Conservation (phyloP, 2,888 invertebrate genomes). For the Thereva nobilitata region DNA sequence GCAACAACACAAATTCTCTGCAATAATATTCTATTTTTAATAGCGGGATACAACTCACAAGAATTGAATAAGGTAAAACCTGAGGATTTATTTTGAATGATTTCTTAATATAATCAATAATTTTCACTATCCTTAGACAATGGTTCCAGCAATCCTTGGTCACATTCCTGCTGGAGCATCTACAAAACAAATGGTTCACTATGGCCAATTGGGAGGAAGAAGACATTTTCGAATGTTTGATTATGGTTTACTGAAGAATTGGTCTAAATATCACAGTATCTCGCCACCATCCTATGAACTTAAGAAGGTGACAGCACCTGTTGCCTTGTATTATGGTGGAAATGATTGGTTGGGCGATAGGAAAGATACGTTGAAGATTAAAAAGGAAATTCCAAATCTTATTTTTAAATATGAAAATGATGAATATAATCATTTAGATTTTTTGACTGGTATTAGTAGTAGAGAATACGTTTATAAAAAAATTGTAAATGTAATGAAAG, state of each 20-base stretch:
- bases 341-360: constrained; percentile 64
- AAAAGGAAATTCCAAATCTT: constrained; percentile 30
- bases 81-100: constrained; percentile 9
- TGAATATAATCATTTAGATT: constrained; percentile 65
- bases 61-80: constrained; percentile 61
- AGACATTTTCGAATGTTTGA: constrained; percentile 61
- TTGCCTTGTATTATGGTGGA: constrained; percentile 64
- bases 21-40: constrained; percentile 64
- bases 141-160: constrained; percentile 62
- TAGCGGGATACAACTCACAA: constrained; percentile 64
- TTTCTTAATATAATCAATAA: neutral
- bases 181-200: constrained; percentile 67
- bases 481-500: constrained; percentile 60
- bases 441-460: constrained; percentile 64
- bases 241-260: constrained; percentile 59
- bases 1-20: constrained; percentile 63
- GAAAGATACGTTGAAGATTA: constrained; percentile 56
- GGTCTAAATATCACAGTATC: constrained; percentile 58
- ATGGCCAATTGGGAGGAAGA: constrained; percentile 60
- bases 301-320: constrained; percentile 60
- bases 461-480: constrained; percentile 62
- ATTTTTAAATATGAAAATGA: constrained; percentile 56
- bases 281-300: constrained; percentile 63
- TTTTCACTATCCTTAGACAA: neutral
- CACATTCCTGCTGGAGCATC: constrained; percentile 69